A percentile compares a stretch with the other conserved stretches of the same genome.
Conservation (phyloP, 2,797 vertebrate genomes). For the Microctenopoma stevenorrisi region DNA sequence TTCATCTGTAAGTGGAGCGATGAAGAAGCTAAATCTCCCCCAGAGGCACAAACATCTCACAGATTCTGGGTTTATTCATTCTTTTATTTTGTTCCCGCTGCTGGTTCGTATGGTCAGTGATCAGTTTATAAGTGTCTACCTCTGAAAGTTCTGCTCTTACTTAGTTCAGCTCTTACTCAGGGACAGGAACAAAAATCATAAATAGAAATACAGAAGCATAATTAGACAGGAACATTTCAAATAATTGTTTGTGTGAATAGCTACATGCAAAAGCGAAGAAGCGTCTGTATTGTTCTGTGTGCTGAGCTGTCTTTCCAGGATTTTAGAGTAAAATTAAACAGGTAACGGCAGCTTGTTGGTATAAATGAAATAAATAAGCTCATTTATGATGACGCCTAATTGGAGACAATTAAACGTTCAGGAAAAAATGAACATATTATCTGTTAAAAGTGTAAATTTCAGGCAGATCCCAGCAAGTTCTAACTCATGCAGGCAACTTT, state of each 20-base stretch:
- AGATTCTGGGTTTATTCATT: neutral
- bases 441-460: no score
- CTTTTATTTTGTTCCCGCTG: neutral
- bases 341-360: neutral
- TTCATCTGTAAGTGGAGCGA: conserved; percentile 25
- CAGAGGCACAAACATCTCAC: conserved; percentile 12
- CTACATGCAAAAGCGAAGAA: neutral
- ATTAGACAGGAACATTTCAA: neutral
- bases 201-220: neutral
- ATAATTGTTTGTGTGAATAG: neutral
- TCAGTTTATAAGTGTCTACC: neutral
- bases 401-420: neutral
- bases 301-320: neutral
- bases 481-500: neutral
- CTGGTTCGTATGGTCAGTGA: neutral
- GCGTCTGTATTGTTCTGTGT: neutral
- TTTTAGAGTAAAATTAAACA: neutral
- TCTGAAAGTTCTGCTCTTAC: neutral
- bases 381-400: neutral
- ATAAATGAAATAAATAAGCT: neutral
- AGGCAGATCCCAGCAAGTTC: neutral
- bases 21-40: conserved; percentile 22
- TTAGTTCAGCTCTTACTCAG: conserved; percentile 22
- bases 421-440: neutral
- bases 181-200: conserved; percentile 5